A percentile compares a stretch with the other conserved stretches of the same genome.
These are phyloP conservation scores for Hippolais icterina DNA, from an alignment of 2,113 vertebrate species.

Conservation along the genomic window DNA sequence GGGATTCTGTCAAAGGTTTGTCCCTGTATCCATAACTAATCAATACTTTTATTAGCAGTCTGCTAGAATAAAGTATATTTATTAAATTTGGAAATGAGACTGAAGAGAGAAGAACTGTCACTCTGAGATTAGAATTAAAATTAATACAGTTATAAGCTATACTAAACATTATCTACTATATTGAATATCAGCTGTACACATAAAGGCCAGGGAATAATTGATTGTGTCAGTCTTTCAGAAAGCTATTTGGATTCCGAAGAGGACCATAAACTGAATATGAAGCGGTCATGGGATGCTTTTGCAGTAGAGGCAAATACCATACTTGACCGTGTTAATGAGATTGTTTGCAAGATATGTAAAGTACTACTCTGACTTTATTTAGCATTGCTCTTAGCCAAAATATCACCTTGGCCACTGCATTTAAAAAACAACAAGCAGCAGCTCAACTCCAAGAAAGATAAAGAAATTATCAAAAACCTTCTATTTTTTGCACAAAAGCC, in stretches of 20 bases:
- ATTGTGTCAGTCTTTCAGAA: neutral
- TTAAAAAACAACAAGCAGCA: neutral
- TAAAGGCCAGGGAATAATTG: neutral
- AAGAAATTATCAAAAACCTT: neutral
- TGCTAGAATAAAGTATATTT: neutral
- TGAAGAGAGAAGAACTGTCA: neutral
- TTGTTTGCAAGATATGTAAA: neutral
- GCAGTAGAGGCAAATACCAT: neutral
- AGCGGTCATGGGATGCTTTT: neutral
- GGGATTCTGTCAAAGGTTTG: neutral
- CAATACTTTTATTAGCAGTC: neutral
- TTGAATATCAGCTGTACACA: neutral
- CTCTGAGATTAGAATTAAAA: neutral
- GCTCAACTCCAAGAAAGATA: neutral
- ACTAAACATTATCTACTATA: neutral
- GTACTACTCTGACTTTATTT: neutral
- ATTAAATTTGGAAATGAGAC: neutral
- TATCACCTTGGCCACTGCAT: neutral
- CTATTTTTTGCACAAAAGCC: neutral
- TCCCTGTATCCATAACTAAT: neutral
- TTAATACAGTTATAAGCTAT: neutral
- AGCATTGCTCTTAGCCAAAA: neutral
- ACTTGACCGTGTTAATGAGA: neutral
- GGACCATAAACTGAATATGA: neutral
- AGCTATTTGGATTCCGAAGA: neutral